Base-by-base conservation (phyloP, 1,140 invertebrate genomes). In the Chymomyza costata region DNA sequence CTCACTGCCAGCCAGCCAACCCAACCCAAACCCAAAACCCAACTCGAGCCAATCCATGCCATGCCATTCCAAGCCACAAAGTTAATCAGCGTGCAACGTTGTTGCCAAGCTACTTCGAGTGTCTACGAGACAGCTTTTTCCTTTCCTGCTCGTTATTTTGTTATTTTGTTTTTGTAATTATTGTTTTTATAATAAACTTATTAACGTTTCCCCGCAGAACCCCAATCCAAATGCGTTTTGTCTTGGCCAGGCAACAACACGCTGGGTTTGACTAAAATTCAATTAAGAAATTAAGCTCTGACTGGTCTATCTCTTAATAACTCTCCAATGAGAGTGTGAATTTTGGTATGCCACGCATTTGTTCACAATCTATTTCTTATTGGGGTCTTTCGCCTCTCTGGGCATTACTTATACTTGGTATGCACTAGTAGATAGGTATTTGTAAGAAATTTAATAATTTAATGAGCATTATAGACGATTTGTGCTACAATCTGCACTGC, bases 121-220 rank as follows among this genome's bases (percentile, higher is more conserved):
- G 21, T 8, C 3, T 25, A 25, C 71, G 78, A 71, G 71, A 78
- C 78, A 71, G 30, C 56, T 44, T 44, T 41, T 31, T 39, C 39
- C 17, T 30, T n/a, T 39, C 14, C 43, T 18, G 44, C 34, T 53
- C 44, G 46, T 38, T 38, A 41, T 35, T 32, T 43, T 38, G 25
- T 43, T 30, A 25, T 41, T 16, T 13, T 55, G 25, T 50, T 49
- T 56, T 61, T 76, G 73, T 67, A 76, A 76, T 76, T 76, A 76
- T 76, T 76, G 66, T 76, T 76, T n/a, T 76, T 76, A 76, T 76
- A 76, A 78, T 76, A 70, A 76, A 80, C 73, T 76, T 76, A 80
- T 76, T 76, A 76, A 67, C 58, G 53, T 61, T 34, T 38, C 58
- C 51, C 53, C 47, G 38, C n/a, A 10, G 6, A 44, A 30, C 44